Conservation (phyloP, 1,140 invertebrate genomes). For the Drosophila lacertosa region DNA sequence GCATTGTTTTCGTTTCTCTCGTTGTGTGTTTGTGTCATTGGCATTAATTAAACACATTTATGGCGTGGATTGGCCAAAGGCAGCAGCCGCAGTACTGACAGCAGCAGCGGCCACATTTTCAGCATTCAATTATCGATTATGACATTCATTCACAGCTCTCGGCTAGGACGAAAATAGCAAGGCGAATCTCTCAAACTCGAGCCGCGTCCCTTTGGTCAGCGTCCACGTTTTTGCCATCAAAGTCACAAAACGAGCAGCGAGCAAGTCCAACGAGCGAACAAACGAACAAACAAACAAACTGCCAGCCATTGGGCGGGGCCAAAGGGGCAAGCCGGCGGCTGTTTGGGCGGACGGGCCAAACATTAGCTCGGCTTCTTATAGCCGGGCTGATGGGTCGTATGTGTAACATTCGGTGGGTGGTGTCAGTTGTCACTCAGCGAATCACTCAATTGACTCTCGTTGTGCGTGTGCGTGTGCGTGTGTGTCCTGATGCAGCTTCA, state of each 20-base stretch:
- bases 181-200: conserved; percentile 16
- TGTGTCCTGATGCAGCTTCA: conserved; percentile 9
- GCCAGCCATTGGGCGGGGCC: too few species aligned
- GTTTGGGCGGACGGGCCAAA: conserved; percentile 7
- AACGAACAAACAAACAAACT: conserved; percentile 39
- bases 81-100: conserved; percentile 15
- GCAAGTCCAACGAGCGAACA: conserved; percentile 53
- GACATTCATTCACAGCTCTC: conserved; percentile 75
- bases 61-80: conserved; percentile 37
- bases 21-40: conserved; percentile 59
- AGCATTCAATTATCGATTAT: conserved; percentile 83
- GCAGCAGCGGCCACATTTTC: conserved; percentile 57
- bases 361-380: conserved; percentile 24
- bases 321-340: not conserved
- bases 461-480: not conserved
- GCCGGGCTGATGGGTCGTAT: conserved; percentile 19
- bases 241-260: conserved; percentile 59
- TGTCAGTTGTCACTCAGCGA: conserved; percentile 40
- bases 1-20: conserved; percentile 35
- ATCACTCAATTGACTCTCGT: conserved; percentile 32
- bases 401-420: conserved; percentile 33
- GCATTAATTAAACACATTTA: conserved; percentile 81
- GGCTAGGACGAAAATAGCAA: conserved; percentile 64
- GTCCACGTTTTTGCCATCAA: conserved; percentile 57
- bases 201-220: conserved; percentile 14